These are phyloP conservation scores for Xenopus laevis DNA, from an alignment of 2,113 vertebrate species.

Conservation along the genomic window DNA sequence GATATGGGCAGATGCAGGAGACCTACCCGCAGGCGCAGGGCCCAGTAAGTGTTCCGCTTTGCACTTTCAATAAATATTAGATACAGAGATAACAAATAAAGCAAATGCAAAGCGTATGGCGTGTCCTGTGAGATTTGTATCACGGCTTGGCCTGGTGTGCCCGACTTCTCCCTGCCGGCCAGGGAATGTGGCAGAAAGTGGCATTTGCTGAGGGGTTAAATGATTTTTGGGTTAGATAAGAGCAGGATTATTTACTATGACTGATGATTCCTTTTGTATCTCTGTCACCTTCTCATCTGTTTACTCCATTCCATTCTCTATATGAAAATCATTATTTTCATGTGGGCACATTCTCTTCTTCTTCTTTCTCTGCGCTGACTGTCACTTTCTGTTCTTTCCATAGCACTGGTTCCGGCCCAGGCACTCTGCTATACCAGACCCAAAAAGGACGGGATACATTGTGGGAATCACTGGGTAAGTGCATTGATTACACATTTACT, in stretches of 20 bases:
- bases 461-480: not conserved
- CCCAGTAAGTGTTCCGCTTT: not conserved
- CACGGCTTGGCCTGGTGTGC: too few relatives aligned
- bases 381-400: not conserved
- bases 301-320: not conserved
- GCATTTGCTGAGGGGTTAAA: too few relatives aligned
- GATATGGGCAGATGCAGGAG: conserved; percentile 5
- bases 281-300: not conserved
- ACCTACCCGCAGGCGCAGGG: not conserved
- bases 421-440: not conserved
- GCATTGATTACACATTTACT: not conserved
- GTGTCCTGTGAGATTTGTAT: too few relatives aligned
- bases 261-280: not conserved
- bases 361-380: not conserved
- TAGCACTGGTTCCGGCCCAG: conserved; percentile 2
- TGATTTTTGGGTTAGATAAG: not conserved
- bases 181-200: not conserved
- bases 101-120: too few relatives aligned
- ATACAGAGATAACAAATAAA: too few relatives aligned
- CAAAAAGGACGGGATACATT: not conserved
- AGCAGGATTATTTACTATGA: not conserved
- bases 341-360: not conserved
- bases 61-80: not conserved
- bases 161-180: too few relatives aligned
- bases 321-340: not conserved